Evolutionary conservation across 2,797 vertebrate genomes (phyloP), one percentile per base, ranked within the genome.

Genomic region (Trachurus trachurus): DNA sequence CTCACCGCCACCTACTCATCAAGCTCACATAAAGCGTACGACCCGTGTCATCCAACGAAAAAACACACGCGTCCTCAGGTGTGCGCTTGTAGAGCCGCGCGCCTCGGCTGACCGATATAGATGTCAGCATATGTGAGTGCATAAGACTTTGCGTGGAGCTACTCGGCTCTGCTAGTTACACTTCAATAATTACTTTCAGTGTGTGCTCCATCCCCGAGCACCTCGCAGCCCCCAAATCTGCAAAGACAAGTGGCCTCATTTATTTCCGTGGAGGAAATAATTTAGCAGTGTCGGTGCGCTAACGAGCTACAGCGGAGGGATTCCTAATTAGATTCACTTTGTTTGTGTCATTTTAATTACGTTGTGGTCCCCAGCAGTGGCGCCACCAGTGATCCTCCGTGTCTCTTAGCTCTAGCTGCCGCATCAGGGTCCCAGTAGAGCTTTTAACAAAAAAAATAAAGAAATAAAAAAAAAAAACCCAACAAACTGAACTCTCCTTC

Each of bases 311-410:
- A 94, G 95, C 94, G 83, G 86, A 85, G 95, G 95, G 95, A 96
- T 92, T 94, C 88, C 95, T 97, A 98, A 98, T 98, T 97, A 96
- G 93, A 96, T 96, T 95, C 95, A 95, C 96, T 97, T 96, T 96
- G 96, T 98, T 97, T 96, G 95, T 96, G 95, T 96, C 96, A 96
- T 95, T 94, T 95, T 97, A 96, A 97, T 97, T 96, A 95, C 96
- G 95, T 96, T 95, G 93, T 85, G 92, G 94, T 92, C 93, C 94
- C 94, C 93, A 90, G 93, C 91, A 93, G 88, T 90, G 92, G 94
- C 92, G 91, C 89, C 91, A 91, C 87, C 93, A 92, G 92, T 94
- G 92, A 95, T 95, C 95, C 92, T 85, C 70, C 66, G 94, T 87
- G 94, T 93, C 90, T 93, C 90, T 93, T 61, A 82, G 81, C 88